phyloP scores from a whole-genome alignment of 1,140 invertebrate genomes.

The Ostrea denselamellosa region DNA sequence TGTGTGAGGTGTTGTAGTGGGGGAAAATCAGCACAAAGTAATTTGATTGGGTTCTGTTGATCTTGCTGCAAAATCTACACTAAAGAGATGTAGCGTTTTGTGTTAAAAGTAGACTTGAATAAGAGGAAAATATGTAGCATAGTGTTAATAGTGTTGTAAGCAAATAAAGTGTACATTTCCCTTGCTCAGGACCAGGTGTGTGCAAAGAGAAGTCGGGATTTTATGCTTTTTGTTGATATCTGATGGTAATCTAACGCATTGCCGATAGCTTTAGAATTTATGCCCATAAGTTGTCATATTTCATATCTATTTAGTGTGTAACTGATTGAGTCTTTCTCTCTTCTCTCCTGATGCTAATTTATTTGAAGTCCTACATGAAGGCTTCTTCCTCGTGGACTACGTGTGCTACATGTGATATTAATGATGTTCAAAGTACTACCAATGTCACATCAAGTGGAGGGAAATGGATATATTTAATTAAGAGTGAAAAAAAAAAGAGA shows the following conservation, averaged over 20 bases:
- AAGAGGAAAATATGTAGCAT: background rate
- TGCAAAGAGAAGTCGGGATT: background rate
- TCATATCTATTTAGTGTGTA: conserved; percentile 21
- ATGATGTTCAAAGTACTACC: background rate
- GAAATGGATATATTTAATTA: no score
- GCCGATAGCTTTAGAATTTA: conserved; percentile 33
- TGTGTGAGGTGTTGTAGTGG: background rate
- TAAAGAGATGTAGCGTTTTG: conserved; percentile 24
- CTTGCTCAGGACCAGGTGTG: conserved; percentile 7
- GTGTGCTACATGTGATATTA: background rate
- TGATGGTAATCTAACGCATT: conserved; percentile 5
- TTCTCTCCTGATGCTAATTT: background rate
- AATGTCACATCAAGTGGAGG: background rate
- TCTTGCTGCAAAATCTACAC: background rate
- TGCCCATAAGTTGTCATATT: conserved; percentile 29
- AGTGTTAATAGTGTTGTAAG: conserved; percentile 10
- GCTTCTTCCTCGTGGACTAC: background rate
- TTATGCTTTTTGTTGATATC: conserved; percentile 24
- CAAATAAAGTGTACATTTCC: conserved; percentile 20
- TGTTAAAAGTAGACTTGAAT: background rate
- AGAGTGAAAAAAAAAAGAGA: no score
- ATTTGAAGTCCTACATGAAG: background rate
- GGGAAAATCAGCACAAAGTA: conserved; percentile 24
- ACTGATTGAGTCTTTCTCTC: background rate
- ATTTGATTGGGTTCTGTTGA: conserved; percentile 24